Base-by-base conservation (phyloP, 2,888 invertebrate species). In the Eupithecia vulgata region DNA sequence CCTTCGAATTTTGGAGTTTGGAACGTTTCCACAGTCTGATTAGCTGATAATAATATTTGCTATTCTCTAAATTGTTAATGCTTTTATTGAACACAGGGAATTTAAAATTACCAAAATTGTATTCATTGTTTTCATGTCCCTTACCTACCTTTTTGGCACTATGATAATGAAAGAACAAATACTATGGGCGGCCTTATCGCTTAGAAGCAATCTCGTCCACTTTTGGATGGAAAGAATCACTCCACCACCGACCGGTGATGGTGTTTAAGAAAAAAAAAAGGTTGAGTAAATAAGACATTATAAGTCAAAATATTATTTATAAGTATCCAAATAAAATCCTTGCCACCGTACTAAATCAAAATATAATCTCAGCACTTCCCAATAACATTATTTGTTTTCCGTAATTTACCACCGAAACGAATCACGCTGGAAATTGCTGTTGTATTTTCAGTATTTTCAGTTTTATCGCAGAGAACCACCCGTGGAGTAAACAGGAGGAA, bases 401-500 rank as follows among this genome's bases (percentile, higher is more conserved):
- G 70, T 75, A 72, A 70, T 72, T 75, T 70, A 70, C 75, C 69
- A 42, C 67, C 70, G 70, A 75, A 75, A 70, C 75, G 70, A 75
- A 72, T 75, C 75, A 75, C 72, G 57, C 52, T 70, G 72, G 70
- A 75, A 75, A 75, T 75, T 75, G 75, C 76, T 69, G 73, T 73
- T 71, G 73, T 77, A 74, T 77, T 76, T 77, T 67, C 70, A 69
- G 74, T 71, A 64, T 64, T 57, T 64, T 64, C 62, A 35, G 62
- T 64, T 64, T 75, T 75, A 72, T 72, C 72, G 75, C 42, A 61
- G 64, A 72, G 72, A 70, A 74, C 72, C 76, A 77, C 73, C 78
- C 71, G 68, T 45, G 76, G 70, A 82, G 88, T 84, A 87, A 88
- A 88, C 85, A 83, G 75, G 77, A 79, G 80, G 81, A 84, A 84